These are phyloP conservation scores for Eulithis testata DNA, from an alignment of 2,888 invertebrate species.

Conservation along the genomic window DNA sequence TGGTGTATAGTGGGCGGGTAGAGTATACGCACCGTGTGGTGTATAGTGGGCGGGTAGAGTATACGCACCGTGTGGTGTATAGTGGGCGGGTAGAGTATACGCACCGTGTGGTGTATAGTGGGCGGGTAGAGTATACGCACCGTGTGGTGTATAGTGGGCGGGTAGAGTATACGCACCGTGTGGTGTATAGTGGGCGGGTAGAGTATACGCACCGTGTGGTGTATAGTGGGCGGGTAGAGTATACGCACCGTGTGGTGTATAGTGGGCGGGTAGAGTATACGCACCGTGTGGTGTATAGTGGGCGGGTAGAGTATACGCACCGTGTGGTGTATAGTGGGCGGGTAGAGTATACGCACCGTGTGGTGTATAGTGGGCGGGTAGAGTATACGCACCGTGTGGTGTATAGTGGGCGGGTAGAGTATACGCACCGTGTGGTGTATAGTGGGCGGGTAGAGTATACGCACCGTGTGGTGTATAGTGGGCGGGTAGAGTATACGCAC, in stretches of 20 bases:
- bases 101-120: conserved; percentile 50
- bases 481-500: conserved; percentile 48
- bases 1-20: conserved; percentile 50
- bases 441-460: conserved; percentile 43
- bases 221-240: conserved; percentile 45
- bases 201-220: conserved; percentile 49
- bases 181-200: conserved; percentile 50
- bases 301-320: conserved; percentile 48
- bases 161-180: conserved; percentile 45
- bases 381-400: conserved; percentile 49
- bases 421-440: conserved; percentile 52
- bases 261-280: conserved; percentile 43
- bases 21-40: conserved; percentile 49
- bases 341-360: conserved; percentile 45
- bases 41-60: conserved; percentile 45
- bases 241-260: conserved; percentile 52
- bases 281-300: conserved; percentile 50
- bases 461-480: conserved; percentile 50
- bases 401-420: conserved; percentile 45
- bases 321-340: conserved; percentile 50
- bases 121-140: conserved; percentile 48
- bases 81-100: conserved; percentile 43
- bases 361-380: conserved; percentile 50
- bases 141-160: conserved; percentile 50
- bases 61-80: conserved; percentile 52